These are phyloP conservation scores for Vulpes lagopus DNA, from an alignment of 2,113 vertebrate species.

Conservation along the genomic window DNA sequence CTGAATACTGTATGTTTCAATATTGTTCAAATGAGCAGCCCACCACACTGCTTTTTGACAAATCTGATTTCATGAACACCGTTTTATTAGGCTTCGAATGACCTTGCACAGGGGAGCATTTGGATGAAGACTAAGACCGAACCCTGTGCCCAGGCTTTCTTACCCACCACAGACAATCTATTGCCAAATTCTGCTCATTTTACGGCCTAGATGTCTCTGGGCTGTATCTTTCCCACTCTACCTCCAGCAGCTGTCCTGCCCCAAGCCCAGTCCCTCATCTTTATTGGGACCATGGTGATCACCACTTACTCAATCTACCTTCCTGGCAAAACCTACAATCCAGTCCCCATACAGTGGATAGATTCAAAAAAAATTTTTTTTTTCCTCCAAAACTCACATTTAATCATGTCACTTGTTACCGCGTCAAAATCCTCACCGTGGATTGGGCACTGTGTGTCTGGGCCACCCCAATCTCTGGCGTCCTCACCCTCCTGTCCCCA, in stretches of 20 bases:
- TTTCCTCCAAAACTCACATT: background rate
- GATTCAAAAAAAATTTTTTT: background rate
- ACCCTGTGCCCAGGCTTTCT: background rate
- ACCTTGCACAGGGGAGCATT: background rate
- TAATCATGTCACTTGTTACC: background rate
- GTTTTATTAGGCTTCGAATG: conserved; percentile 7
- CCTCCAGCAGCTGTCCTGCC: background rate
- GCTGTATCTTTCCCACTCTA: background rate
- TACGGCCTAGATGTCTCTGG: background rate
- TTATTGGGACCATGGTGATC: background rate
- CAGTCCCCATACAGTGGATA: background rate
- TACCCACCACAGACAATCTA: too few relatives aligned
- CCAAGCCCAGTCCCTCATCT: background rate
- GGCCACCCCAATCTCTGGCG: rapidly evolving
- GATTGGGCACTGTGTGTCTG: background rate
- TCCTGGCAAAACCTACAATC: background rate
- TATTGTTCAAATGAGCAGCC: background rate
- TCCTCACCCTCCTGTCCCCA: background rate
- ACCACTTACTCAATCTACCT: background rate
- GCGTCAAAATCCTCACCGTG: background rate
- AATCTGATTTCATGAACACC: background rate
- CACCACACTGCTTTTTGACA: background rate
- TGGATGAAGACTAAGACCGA: background rate
- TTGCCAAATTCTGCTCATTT: background rate
- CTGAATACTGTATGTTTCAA: rapidly evolving